Evolutionary conservation across 2,888 invertebrate genomes (phyloP).

Genomic region (Chelonus formosanus): DNA sequence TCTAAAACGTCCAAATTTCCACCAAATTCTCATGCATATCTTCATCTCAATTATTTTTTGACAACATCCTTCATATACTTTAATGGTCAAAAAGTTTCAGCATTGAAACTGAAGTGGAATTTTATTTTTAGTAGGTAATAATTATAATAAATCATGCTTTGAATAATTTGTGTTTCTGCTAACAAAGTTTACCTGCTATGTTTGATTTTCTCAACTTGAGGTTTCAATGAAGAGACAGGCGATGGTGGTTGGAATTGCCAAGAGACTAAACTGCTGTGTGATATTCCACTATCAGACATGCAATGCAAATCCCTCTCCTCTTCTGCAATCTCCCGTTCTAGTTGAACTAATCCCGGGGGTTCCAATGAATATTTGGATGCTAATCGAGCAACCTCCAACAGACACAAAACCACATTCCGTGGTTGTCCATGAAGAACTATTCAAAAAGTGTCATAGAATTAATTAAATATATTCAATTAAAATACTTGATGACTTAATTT

Average conservation of each 20-base stretch:
- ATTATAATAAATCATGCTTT: too few relatives aligned
- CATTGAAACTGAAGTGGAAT: too few relatives aligned
- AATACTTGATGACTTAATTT: not conserved
- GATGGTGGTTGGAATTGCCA: constrained; percentile 75
- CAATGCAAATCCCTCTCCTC: constrained; percentile 73
- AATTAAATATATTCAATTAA: not conserved
- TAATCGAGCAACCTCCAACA: constrained; percentile 84
- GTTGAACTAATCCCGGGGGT: constrained; percentile 82
- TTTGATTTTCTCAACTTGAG: constrained; percentile 66
- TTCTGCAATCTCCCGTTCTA: constrained; percentile 87
- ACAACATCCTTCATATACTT: too few relatives aligned
- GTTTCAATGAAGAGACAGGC: constrained; percentile 62
- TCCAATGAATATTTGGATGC: constrained; percentile 82
- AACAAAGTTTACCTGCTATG: constrained; percentile 66
- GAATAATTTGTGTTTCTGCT: not conserved
- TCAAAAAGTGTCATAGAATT: not conserved
- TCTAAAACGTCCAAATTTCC: too few relatives aligned
- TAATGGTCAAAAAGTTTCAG: too few relatives aligned
- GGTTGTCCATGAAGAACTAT: constrained; percentile 84
- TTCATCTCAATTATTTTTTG: too few relatives aligned
- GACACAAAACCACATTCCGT: constrained; percentile 83
- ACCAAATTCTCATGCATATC: too few relatives aligned
- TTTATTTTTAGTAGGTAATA: too few relatives aligned
- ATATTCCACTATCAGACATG: constrained; percentile 70
- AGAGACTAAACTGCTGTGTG: constrained; percentile 69